Conservation (phyloP, 2,797 vertebrate genomes). For the Balearica regulorum region DNA sequence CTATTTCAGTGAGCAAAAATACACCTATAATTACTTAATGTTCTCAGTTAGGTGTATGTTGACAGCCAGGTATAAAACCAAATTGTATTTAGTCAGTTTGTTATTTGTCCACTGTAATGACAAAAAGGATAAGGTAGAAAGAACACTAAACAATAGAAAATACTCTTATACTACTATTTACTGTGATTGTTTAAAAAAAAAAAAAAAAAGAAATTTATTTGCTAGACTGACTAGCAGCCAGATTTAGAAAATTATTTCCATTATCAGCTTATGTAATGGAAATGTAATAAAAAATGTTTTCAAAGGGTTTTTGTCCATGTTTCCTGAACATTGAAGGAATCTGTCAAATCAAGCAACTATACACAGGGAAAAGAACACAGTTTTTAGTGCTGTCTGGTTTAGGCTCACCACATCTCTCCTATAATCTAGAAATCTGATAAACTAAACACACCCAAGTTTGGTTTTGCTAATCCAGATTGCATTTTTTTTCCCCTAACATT, state of each 20-base stretch:
- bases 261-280: neutral
- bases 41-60: neutral
- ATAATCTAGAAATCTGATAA: neutral
- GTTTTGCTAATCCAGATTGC: neutral
- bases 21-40: neutral
- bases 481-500: neutral
- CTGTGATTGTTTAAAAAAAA: neutral
- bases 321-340: neutral
- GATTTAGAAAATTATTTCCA: neutral
- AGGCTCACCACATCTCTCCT: neutral
- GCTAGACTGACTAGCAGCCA: neutral
- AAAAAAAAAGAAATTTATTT: neutral
- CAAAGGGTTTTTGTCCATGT: neutral
- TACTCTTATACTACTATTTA: neutral
- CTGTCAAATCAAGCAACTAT: neutral
- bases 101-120: neutral
- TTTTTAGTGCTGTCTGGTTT: neutral
- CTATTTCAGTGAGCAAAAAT: neutral
- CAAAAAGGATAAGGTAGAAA: neutral
- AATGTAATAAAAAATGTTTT: neutral
- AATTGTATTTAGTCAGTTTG: neutral
- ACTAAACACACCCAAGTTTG: neutral
- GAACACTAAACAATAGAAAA: neutral
- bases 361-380: neutral
- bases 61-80: neutral